A percentile compares a stretch with the other conserved stretches of the same genome.
phyloP scores from a whole-genome alignment of 1,140 invertebrate genomes.

The Apis cerana region DNA sequence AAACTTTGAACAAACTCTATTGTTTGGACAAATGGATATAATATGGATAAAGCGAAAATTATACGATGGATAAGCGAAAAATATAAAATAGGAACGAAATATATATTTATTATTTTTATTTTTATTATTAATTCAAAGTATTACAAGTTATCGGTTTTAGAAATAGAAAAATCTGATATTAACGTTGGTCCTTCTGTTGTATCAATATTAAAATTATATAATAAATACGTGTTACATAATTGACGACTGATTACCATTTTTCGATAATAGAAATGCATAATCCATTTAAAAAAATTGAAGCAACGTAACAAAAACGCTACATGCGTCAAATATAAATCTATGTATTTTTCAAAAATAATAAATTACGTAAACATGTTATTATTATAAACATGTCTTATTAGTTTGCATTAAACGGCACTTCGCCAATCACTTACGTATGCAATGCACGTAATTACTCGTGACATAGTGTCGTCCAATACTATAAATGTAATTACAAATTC shows the following conservation, averaged over 20 bases:
- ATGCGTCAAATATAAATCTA: neutral
- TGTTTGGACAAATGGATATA: neutral
- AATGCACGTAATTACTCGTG: conserved; percentile 19
- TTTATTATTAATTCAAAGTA: neutral
- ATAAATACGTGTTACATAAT: neutral
- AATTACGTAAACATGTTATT: conserved; percentile 2
- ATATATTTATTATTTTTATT: neutral
- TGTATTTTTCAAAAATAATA: neutral
- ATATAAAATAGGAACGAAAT: neutral
- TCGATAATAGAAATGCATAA: conserved; percentile 8
- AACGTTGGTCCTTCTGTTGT: neutral
- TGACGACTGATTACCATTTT: neutral
- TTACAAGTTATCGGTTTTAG: too few relatives aligned
- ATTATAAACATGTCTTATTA: neutral
- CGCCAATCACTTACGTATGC: conserved; percentile 14
- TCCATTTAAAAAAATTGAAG: neutral
- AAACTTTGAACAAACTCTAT: conserved; percentile 15
- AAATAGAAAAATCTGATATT: neutral
- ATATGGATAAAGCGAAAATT: neutral
- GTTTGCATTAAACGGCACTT: conserved; percentile 11
- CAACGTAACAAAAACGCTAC: neutral
- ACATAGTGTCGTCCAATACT: neutral
- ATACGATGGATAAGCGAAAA: neutral
- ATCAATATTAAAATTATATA: conserved; percentile 4
- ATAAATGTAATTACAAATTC: neutral